A percentile compares a stretch with the other conserved stretches of the same genome.
Conservation (phyloP, 1,140 invertebrate genomes). For the Drosophila lacteicornis region DNA sequence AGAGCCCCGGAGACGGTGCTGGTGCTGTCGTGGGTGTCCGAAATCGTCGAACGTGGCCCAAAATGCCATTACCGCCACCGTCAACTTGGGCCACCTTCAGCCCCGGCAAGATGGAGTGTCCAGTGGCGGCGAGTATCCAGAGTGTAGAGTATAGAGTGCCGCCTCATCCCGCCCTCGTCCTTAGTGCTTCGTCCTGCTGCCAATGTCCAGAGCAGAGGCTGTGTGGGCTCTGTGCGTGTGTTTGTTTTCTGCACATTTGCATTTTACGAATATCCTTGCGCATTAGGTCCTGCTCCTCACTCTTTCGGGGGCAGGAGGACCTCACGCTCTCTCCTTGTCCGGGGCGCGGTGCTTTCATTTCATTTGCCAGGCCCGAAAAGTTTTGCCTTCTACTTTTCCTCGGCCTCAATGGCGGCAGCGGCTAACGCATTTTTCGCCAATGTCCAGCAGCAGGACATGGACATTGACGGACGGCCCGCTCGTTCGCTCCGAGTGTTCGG, state of each 20-base stretch:
- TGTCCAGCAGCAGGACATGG: constrained; percentile 78
- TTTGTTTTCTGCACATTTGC: constrained; percentile 82
- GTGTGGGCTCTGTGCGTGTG: constrained; percentile 47
- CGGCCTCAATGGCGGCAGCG: constrained; percentile 7
- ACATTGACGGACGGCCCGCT: constrained; percentile 54
- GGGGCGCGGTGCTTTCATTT: constrained; percentile 77
- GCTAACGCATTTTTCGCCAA: constrained; percentile 82
- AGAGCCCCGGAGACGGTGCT: constrained; percentile 28
- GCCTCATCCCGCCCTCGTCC: neutral
- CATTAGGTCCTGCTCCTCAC: constrained; percentile 72
- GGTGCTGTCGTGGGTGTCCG: constrained; percentile 64
- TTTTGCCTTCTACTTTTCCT: constrained; percentile 76
- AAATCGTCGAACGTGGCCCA: constrained; percentile 79
- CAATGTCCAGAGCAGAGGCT: constrained; percentile 19
- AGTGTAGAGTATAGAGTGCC: neutral
- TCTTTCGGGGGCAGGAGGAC: constrained; percentile 8
- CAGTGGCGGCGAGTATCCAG: constrained; percentile 10
- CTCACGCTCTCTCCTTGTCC: constrained; percentile 19
- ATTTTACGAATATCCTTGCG: constrained; percentile 85
- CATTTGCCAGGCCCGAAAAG: constrained; percentile 74
- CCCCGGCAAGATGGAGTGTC: constrained; percentile 64
- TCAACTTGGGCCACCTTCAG: constrained; percentile 67
- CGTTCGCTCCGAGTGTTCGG: constrained; percentile 19
- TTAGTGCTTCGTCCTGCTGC: neutral
- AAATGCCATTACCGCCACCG: constrained; percentile 82